Evolutionary conservation across 2,113 vertebrate genomes (phyloP).

Genomic region (Henicopernis longicauda): DNA sequence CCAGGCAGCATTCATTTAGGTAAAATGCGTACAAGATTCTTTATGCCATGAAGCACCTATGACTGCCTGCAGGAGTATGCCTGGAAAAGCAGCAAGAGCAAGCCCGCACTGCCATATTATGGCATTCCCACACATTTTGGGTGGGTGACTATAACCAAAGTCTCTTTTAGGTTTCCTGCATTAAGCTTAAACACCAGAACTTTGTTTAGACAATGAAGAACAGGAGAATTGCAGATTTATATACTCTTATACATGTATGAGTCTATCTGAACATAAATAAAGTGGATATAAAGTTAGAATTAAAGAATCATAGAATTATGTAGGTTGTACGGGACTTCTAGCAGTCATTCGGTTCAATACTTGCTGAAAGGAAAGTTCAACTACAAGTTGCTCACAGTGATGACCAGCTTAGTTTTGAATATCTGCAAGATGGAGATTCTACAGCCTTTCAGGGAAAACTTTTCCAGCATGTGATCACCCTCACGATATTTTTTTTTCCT

Average conservation of each 20-base stretch:
- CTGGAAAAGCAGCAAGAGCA: background rate
- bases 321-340: background rate
- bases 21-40: background rate
- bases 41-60: background rate
- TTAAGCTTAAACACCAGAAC: background rate
- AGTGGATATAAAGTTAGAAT: background rate
- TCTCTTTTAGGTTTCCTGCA: background rate
- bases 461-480: background rate
- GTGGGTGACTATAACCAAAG: background rate
- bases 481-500: background rate
- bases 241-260: background rate
- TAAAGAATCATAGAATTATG: background rate
- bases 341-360: background rate
- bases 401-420: background rate
- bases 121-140: background rate
- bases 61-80: background rate
- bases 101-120: background rate
- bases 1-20: background rate
- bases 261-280: background rate
- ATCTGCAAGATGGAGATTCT: background rate
- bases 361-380: background rate
- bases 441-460: background rate
- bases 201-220: background rate
- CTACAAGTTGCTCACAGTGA: background rate
- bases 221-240: background rate